Conservation (phyloP, 2,113 vertebrate genomes). For the Geococcyx californianus region DNA sequence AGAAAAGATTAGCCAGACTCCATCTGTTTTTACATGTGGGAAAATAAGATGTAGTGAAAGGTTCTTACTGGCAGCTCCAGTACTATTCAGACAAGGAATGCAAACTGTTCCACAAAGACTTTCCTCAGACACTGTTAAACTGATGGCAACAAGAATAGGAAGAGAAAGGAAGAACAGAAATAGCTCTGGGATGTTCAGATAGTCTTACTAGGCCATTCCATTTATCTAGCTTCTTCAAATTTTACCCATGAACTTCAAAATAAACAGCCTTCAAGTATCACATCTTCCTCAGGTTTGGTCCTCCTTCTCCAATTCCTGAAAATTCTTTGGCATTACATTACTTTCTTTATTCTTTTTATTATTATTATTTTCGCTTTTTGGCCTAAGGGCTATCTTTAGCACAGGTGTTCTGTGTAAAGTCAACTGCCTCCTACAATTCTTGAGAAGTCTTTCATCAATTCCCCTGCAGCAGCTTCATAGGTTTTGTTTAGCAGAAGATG, state of each 20-base stretch:
- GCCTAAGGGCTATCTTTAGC: not conserved
- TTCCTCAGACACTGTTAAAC: not conserved
- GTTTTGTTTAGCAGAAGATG: not conserved
- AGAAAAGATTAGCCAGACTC: not conserved
- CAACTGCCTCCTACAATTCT: not conserved
- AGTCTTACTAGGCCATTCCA: not conserved
- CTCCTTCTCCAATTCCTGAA: not conserved
- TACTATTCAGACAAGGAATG: not conserved
- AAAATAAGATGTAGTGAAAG: not conserved
- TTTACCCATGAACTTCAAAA: not conserved
- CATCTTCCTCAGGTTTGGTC: not conserved
- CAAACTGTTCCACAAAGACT: not conserved
- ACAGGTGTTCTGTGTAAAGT: not conserved
- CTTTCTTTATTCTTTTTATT: not conserved
- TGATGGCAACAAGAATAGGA: not conserved
- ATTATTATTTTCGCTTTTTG: rapidly evolving
- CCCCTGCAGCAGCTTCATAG: not conserved
- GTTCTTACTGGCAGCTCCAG: not conserved
- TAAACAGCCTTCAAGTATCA: not conserved
- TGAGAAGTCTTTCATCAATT: not conserved
- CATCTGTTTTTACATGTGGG: not conserved
- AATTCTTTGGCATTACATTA: not conserved
- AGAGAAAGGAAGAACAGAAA: not conserved
- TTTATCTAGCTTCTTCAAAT: not conserved
- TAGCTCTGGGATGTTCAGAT: not conserved